Conservation (phyloP, 2,888 invertebrate genomes). For the Trisateles emortualis region DNA sequence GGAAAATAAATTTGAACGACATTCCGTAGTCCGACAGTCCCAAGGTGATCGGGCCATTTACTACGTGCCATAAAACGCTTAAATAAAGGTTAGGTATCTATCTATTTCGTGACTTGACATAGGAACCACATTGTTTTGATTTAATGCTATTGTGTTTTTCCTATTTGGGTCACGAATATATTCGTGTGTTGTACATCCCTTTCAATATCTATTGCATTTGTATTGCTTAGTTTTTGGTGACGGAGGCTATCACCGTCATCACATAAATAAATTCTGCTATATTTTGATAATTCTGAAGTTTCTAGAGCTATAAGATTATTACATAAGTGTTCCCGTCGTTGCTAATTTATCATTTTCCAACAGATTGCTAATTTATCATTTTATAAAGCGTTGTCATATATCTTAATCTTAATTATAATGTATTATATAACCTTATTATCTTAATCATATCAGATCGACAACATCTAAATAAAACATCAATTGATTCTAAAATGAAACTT, state of each 20-base stretch:
- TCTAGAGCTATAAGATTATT: too few species aligned
- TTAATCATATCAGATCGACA: background rate
- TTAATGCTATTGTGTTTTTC: constrained; percentile 27
- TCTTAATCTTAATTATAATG: background rate
- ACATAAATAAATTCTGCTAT: too few species aligned
- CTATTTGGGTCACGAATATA: constrained; percentile 39
- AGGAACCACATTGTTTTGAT: constrained; percentile 39
- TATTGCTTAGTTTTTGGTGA: constrained; percentile 19
- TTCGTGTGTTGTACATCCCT: constrained; percentile 24
- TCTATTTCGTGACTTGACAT: constrained; percentile 51
- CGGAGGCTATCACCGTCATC: too few species aligned
- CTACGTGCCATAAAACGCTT: constrained; percentile 58
- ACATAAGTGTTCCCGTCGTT: too few species aligned
- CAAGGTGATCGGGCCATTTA: constrained; percentile 59
- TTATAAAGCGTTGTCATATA: too few species aligned
- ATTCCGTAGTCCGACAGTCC: constrained; percentile 41
- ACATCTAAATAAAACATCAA: constrained; percentile 9
- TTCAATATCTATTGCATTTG: background rate
- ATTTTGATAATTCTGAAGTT: background rate
- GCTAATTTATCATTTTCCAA: too few species aligned
- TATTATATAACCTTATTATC: background rate
- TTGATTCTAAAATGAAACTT: constrained; percentile 25
- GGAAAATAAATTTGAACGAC: constrained; percentile 47
- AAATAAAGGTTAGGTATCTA: constrained; percentile 63
- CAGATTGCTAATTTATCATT: too few species aligned